Base-by-base conservation (phyloP, 2,113 vertebrate genomes). In the Falcunculus frontatus region DNA sequence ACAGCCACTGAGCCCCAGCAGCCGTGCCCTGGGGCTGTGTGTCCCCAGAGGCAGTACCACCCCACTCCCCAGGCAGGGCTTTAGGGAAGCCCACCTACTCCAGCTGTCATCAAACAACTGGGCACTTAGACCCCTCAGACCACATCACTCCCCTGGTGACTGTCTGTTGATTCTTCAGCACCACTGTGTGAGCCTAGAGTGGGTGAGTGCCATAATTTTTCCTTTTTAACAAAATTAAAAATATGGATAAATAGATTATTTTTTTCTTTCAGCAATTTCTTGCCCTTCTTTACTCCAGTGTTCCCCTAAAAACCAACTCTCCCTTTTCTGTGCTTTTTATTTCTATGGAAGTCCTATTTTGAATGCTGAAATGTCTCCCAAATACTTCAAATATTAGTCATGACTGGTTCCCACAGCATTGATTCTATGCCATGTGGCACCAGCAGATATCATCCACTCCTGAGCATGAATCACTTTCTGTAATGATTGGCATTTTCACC, bases 401-500 rank as follows among this genome's bases (percentile, higher is more conserved):
- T 49, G n/a, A 86, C 30, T 80, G 47, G 52, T 86, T 92, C 59
- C 47, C 50, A 59, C 32, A 69, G 59, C 68, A 56, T 2, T 84
- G 80, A 76, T 76, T 85, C 80, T 76, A 62, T 77, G 50, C 68
- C 83, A 62, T 52, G 60, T 81, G 67, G 57, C 82, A 80, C 68
- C 29, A 6, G 49, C 21, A 79, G 75, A n/a, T 85, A 90, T 42
- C 87, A 93, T 59, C 65, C 33, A 65, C 59, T 81, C 50, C 92
- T 60, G 33, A 93, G 73, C 69, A 93, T 57, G 11, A 87, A 76
- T 74, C 76, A 46, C 50, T 77, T 50, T 46, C 52, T 65, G 26
- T 55, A 81, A 73, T 80, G 77, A 96, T 39, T 93, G 91, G 68
- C 91, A 91, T 67, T 92, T 93, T 86, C 59, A 92, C 30, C 74